Conservation (phyloP, 2,113 vertebrate species). For the Tragelaphus buxtoni region DNA sequence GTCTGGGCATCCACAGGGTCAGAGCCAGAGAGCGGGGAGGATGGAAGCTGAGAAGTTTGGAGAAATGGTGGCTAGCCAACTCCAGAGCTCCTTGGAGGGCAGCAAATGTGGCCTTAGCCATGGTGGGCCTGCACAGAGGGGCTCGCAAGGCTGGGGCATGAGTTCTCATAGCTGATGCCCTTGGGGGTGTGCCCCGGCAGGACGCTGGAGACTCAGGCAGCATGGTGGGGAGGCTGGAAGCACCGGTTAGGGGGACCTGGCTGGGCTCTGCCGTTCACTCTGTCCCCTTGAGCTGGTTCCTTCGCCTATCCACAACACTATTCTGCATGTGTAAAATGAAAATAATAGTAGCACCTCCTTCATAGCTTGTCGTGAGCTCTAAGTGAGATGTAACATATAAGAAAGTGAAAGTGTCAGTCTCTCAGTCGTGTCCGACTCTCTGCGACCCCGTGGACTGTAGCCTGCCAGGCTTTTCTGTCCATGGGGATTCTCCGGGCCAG, state of each 20-base stretch:
- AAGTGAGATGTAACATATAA: background rate
- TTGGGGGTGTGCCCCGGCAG: background rate
- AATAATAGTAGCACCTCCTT: background rate
- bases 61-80: background rate
- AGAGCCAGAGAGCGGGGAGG: background rate
- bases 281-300: background rate
- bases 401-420: background rate
- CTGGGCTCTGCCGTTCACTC: background rate
- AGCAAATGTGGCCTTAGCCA: background rate
- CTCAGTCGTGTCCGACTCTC: background rate
- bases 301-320: background rate
- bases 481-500: background rate
- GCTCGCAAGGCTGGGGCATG: accelerated
- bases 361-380: background rate
- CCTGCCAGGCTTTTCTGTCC: background rate
- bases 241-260: background rate
- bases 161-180: background rate
- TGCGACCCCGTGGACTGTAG: background rate
- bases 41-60: background rate
- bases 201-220: background rate
- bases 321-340: background rate
- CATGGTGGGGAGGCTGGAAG: background rate
- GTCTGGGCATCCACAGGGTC: background rate
- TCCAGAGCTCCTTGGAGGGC: background rate
- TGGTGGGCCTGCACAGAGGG: background rate